These are phyloP conservation scores for Meloidogyne floridensis DNA, from an alignment of 1,140 invertebrate species.

Conservation along the genomic window DNA sequence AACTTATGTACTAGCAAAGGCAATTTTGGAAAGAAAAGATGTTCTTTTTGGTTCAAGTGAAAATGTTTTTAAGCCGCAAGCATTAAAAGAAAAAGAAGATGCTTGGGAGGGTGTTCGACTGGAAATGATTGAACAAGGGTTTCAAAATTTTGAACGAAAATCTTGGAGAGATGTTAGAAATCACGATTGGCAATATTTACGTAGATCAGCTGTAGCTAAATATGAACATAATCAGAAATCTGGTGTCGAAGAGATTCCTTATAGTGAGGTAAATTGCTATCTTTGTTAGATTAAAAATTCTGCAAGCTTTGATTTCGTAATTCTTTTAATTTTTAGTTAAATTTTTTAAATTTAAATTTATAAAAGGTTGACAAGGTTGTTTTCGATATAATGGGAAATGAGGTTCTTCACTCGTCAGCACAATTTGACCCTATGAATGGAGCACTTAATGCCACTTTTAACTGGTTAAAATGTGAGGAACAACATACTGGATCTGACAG, in stretches of 20 bases:
- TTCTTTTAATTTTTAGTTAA: no score
- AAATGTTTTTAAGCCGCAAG: conserved; percentile 30
- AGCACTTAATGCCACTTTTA: not conserved
- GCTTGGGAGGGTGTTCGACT: conserved; percentile 32
- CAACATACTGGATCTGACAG: not conserved
- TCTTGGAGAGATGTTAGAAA: conserved; percentile 33
- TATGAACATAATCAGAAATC: conserved; percentile 34
- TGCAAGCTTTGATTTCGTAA: no score
- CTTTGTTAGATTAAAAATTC: not conserved
- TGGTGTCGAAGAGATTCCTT: conserved; percentile 22
- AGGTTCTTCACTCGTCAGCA: not conserved
- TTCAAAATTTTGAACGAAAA: conserved; percentile 30
- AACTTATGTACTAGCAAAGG: conserved; percentile 34
- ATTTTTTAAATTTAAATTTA: not conserved
- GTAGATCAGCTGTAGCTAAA: conserved; percentile 31
- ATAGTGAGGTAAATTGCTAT: conserved; percentile 20
- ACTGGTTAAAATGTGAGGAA: not conserved
- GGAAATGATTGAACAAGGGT: conserved; percentile 34
- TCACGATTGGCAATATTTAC: conserved; percentile 38
- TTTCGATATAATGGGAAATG: conserved; percentile 37
- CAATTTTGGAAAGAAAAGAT: conserved; percentile 31
- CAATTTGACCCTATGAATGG: conserved; percentile 18
- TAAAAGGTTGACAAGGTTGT: conserved; percentile 31
- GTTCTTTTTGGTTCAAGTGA: conserved; percentile 29
- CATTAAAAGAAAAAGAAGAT: conserved; percentile 36